A percentile compares a stretch with the other conserved stretches of the same genome.
Evolutionary conservation across 2,797 vertebrate species (phyloP).

Genomic region (Lycodopsis pacificus): DNA sequence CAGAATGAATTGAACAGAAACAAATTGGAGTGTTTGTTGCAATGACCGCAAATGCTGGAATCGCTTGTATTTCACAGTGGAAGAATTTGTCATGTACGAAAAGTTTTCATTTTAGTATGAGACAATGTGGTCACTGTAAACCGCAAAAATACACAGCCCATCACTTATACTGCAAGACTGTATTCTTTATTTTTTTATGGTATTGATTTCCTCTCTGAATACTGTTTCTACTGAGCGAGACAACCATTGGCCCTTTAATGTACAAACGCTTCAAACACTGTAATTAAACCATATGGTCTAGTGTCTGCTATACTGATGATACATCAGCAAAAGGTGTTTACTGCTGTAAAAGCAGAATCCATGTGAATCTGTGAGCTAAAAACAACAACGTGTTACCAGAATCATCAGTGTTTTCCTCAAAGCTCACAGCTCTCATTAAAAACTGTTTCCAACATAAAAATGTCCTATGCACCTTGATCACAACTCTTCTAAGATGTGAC

Average conservation of each 20-base stretch:
- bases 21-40: not conserved
- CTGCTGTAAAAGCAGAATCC: not conserved
- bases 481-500: not conserved
- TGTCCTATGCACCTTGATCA: not conserved
- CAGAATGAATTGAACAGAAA: not conserved
- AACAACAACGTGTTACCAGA: not conserved
- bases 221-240: constrained; percentile 7
- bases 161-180: not conserved
- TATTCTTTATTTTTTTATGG: constrained; percentile 6
- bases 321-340: not conserved
- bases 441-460: not conserved
- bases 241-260: not conserved
- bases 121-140: not conserved
- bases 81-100: not conserved
- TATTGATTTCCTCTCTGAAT: constrained; percentile 10
- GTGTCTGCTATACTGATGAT: constrained; percentile 2
- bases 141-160: not conserved
- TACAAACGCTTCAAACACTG: not conserved
- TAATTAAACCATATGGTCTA: not conserved
- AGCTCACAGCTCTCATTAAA: constrained; percentile 5
- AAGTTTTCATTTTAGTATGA: not conserved
- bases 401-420: not conserved
- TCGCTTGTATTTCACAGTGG: not conserved
- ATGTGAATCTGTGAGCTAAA: not conserved
- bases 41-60: not conserved